Evolutionary conservation across 2,888 invertebrate species (phyloP).

Genomic region (Acronicta leporina): DNA sequence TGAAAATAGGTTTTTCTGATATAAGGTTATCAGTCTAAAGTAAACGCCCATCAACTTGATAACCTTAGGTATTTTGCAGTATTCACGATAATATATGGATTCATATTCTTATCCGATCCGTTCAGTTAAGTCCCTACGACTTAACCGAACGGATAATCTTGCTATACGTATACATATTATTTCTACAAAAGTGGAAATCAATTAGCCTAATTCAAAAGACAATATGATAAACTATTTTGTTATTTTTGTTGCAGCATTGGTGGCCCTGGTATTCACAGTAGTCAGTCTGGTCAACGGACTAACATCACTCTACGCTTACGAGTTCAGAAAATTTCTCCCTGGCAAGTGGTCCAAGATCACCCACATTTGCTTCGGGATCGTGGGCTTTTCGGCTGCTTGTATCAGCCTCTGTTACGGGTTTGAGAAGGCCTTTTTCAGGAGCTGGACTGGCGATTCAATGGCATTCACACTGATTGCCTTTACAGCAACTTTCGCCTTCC

Average conservation of each 20-base stretch:
- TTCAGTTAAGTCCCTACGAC: too few species aligned
- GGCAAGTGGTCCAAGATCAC: slow-evolving; percentile 69
- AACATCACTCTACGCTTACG: slow-evolving; percentile 70
- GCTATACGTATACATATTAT: neutral
- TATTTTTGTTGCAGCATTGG: slow-evolving; percentile 63
- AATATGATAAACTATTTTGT: too few species aligned
- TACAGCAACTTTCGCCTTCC: slow-evolving; percentile 57
- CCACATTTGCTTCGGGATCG: slow-evolving; percentile 72
- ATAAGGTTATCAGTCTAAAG: slow-evolving; percentile 1
- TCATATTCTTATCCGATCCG: too few species aligned
- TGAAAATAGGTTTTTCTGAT: slow-evolving; percentile 1
- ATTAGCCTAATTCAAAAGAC: too few species aligned
- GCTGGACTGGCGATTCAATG: slow-evolving; percentile 57
- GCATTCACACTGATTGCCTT: slow-evolving; percentile 65
- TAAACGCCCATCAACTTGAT: neutral
- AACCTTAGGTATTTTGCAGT: neutral
- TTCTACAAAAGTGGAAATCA: neutral
- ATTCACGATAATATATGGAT: neutral
- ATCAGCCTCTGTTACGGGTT: slow-evolving; percentile 71
- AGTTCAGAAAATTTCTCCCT: slow-evolving; percentile 64
- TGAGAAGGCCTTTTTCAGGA: slow-evolving; percentile 65
- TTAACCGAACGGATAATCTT: slow-evolving; percentile 1
- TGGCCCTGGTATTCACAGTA: slow-evolving; percentile 74
- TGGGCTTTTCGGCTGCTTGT: slow-evolving; percentile 63
- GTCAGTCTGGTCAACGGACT: slow-evolving; percentile 72